These are phyloP conservation scores for Camelus dromedarius DNA, from an alignment of 2,113 vertebrate genomes.

Conservation along the genomic window DNA sequence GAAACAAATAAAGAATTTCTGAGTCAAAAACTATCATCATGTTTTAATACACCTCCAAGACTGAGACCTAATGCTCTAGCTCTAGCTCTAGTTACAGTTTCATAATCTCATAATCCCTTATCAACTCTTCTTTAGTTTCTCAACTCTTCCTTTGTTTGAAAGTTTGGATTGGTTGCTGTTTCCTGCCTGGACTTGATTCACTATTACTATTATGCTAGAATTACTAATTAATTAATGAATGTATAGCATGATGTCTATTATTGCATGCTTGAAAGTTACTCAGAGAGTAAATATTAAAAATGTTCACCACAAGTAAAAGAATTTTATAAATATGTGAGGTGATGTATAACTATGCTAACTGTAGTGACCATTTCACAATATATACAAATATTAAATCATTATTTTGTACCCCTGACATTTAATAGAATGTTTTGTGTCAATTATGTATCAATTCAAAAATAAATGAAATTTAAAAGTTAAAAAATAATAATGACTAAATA, in stretches of 20 bases:
- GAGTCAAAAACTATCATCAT: background rate
- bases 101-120: background rate
- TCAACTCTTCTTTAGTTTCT: background rate
- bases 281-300: background rate
- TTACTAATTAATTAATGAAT: background rate
- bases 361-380: background rate
- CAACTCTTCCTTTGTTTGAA: background rate
- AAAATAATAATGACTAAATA: background rate
- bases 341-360: background rate
- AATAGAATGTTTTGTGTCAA: background rate
- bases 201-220: background rate
- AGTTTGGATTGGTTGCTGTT: background rate
- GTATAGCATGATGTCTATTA: background rate
- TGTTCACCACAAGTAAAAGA: background rate
- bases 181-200: background rate
- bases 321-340: background rate
- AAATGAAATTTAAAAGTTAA: background rate
- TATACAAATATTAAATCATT: background rate
- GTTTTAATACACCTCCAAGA: background rate
- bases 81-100: background rate
- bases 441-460: background rate
- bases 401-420: background rate
- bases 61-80: background rate
- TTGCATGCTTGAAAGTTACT: background rate
- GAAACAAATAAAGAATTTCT: background rate